Evolutionary conservation across 2,797 vertebrate genomes (phyloP), one percentile per base, ranked within the genome.

Genomic region (Cetoscarus ocellatus): DNA sequence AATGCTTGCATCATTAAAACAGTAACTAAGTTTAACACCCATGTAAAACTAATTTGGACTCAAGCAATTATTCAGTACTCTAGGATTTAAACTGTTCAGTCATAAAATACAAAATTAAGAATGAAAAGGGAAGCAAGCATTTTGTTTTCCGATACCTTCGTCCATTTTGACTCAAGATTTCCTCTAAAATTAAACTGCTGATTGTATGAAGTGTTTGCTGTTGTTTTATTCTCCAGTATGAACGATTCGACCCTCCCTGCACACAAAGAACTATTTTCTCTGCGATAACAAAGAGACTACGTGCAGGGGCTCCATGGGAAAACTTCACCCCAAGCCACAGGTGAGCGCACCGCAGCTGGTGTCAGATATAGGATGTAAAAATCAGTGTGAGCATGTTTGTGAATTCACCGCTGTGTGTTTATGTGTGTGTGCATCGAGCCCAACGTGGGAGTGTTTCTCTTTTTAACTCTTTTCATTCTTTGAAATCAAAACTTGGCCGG

Each of bases 381-480:
- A 51, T 70, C 55, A 43, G 34, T 58, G 49, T 66, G 38, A 51
- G 60, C 54, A 64, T 82, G 62, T 84, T 78, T 84, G 80, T 64
- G 47, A 52, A 34, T 54, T 40, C 10, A 14, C 44, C 40, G 13
- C 42, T 35, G 53, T 58, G 48, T 70, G 17, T 75, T 58, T 36
- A 52, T 65, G 47, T 68, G 53, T 65, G 73, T 54, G 66, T 58
- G 62, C 14, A 44, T 1, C 60, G 52, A 79, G 55, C 57, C 35
- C 3, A 14, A 73, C 67, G 73, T 75, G 79, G 83, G 83, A 83
- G 79, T 76, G 58, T 52, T 43, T 76, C 63, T 83, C 75, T 81
- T 78, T 88, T 89, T 82, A 84, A 84, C 83, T 70, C 70, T 85
- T 83, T 85, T 87, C 66, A 85, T 92, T 92, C 92, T 92, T 92